Evolutionary conservation across 2,797 vertebrate species (phyloP).

Genomic region (Coregonus ussuriensis): DNA sequence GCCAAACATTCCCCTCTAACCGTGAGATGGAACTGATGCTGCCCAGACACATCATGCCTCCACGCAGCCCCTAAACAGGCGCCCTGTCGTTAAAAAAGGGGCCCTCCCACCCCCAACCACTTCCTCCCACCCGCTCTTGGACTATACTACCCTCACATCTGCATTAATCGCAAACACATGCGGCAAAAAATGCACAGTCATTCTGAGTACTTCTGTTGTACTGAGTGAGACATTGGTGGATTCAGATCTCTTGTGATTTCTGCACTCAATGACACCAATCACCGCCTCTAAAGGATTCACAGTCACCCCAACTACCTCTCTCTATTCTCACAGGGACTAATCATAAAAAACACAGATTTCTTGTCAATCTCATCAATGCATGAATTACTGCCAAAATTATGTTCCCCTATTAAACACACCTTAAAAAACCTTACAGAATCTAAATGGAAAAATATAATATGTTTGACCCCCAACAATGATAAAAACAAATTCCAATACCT

Average conservation of each 20-base stretch:
- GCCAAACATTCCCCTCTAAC: neutral
- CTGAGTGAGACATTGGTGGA: slow-evolving; percentile 8
- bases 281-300: slow-evolving; percentile 9
- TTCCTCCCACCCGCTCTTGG: neutral
- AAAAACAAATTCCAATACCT: no score
- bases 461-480: no score
- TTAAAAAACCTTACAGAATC: no score
- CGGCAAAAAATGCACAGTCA: slow-evolving; percentile 72
- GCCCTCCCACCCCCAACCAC: neutral
- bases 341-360: no score
- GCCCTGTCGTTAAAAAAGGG: slow-evolving; percentile 19
- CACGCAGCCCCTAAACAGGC: neutral
- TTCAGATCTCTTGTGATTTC: slow-evolving; percentile 19
- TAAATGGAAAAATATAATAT: no score
- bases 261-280: slow-evolving; percentile 32
- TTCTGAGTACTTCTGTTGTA: slow-evolving; percentile 40
- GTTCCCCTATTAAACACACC: no score
- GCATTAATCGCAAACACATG: slow-evolving; percentile 71
- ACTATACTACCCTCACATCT: slow-evolving; percentile 25
- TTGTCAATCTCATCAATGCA: no score
- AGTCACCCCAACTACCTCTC: neutral
- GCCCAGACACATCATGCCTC: slow-evolving; percentile 16
- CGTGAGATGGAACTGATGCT: slow-evolving; percentile 2
- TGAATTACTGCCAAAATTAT: no score
- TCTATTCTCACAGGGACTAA: no score